Base-by-base conservation (phyloP, 2,113 vertebrate species). In the Tenrec ecaudatus region DNA sequence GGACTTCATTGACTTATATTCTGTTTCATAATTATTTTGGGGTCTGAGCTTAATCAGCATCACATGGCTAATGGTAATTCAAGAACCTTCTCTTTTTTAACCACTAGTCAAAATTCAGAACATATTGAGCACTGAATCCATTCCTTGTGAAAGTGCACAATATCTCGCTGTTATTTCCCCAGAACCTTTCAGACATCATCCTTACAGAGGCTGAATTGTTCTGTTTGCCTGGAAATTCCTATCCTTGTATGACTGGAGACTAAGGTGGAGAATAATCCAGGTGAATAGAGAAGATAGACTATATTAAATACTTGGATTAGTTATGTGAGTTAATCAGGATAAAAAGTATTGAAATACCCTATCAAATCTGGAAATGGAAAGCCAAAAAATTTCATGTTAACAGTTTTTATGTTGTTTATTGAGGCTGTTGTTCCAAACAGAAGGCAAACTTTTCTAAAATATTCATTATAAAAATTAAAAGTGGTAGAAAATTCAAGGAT, bases 71-170 rank as follows among this genome's bases (percentile, higher is more conserved):
- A 78, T 77, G 71, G 43, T 89, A 75, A 94, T 89, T 86, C 90
- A 16, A 86, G 69, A 93, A 7, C 80, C 11, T 88, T 78, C 60
- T 86, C 58, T 92, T 89, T 92, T 89, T 77, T 62, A 62, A 62
- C 33, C 29, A 64, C 4, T 80, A 43, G 20, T 62, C 15, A 92
- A 86, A 88, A 89, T 91, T 83, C 38, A 82, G 31, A 82, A 89
- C 38, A 57, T 90, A 57, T 9, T 75, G 92, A 82, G 47, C 57
- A 76, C 22, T 38, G 29, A 53, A 87, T 31, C 14, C 75, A 1
- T 62, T 6, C 95, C 22, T 60, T 47, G 20, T 77, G 64, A 87
- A 73, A 36, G 0, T 19, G 14, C 6, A 60, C 4, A 43, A 85
- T 68, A 90, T 81, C 27, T 17, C 83, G 20, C 81, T 69, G 15